Evolutionary conservation across 2,888 invertebrate genomes (phyloP).

Genomic region (Chirona hameri): DNA sequence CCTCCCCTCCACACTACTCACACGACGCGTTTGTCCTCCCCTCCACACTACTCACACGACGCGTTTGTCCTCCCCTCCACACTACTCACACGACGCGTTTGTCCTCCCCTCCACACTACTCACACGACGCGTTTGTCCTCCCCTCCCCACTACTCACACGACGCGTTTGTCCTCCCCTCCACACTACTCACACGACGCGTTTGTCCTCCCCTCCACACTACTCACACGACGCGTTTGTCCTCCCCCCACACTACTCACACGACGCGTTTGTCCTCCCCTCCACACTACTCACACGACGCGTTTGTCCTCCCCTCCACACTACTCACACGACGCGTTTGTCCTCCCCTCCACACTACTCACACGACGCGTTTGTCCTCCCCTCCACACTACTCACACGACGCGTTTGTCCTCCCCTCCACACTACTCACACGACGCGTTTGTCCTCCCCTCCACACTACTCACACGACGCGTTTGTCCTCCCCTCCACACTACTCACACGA

Average conservation of each 20-base stretch:
- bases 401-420: slow-evolving; percentile 97
- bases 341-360: slow-evolving; percentile 49
- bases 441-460: too few species aligned
- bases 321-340: not conserved
- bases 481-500: not conserved
- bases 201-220: slow-evolving; percentile 36
- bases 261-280: too few species aligned
- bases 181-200: slow-evolving; percentile 63
- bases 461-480: too few species aligned
- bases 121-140: too few species aligned
- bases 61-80: slow-evolving; percentile 94
- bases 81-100: too few species aligned
- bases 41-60: slow-evolving; percentile 61
- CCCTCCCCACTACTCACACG: not conserved
- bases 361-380: slow-evolving; percentile 55
- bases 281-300: too few species aligned
- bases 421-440: too few species aligned
- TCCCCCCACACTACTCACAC: slow-evolving; percentile 50
- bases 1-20: slow-evolving; percentile 48
- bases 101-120: too few species aligned
- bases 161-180: too few species aligned
- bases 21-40: slow-evolving; percentile 56
- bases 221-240: slow-evolving; percentile 86
- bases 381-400: slow-evolving; percentile 61
- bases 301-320: too few species aligned